Evolutionary conservation across 2,113 vertebrate species (phyloP), one percentile per base, ranked within the genome.

Genomic region (Erythrocercus mccallii): DNA sequence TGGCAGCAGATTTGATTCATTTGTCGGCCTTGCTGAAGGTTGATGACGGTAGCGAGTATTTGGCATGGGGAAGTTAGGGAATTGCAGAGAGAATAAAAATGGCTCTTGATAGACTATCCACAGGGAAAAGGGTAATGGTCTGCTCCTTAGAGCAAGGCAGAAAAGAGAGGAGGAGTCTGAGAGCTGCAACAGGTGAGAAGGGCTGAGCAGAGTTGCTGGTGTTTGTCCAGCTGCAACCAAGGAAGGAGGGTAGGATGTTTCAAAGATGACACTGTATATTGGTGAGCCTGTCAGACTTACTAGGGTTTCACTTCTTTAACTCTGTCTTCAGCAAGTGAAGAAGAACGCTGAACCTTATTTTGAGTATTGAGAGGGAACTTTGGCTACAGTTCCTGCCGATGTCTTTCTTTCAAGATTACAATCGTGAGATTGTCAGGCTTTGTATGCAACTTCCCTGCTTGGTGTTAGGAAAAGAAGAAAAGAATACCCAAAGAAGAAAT

Each of bases 1-100:
- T 96, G 92, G 94, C 89, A 94, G 77, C 37, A 92, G 77, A 68
- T 91, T 85, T 95, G 94, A 95, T 91, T 92, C 13, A 95, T 95
- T 91, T 89, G 73, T 96, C 37, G 66, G 89, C 94, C 93, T 87
- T 92, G 89, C 86, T 89, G 93, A 91, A 95, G 89, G 86, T 45
- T 91, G 91, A 89, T 95, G 95, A 94, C 89, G 95, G 94, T 87
- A 95, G 81, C 6, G 1, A 82, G 57, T 80, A 89, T 91, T 95
- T 95, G 91, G 89, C 95, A 76, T 91, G 27, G 69, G 22, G n/a
- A 95, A 57, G 69, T 87, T 88, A 60, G 69, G 72, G 73, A 81
- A 92, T 76, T 92, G 60, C 73, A 87, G 51, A 68, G 80, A 84
- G 86, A 94, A 74, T 79, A 92, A 95, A 91, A 95, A 91, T 91